Percentiles rank a stretch among this genome's conserved stretches.
phyloP scores from a whole-genome alignment of 37 sponge, comb jelly and placozoan genomes.

The Dysidea cf. avara region DNA sequence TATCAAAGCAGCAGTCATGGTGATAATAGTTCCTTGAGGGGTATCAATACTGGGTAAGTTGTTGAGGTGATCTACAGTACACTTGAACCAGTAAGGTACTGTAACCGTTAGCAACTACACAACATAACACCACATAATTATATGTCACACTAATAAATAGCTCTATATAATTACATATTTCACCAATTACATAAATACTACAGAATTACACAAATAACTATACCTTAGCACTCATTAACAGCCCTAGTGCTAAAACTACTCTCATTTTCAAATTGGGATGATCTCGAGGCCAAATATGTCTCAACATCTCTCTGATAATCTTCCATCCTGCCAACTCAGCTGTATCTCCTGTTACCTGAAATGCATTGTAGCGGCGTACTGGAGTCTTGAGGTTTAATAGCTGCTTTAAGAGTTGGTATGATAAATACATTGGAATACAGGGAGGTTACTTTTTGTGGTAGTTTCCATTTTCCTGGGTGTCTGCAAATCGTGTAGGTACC shows the following conservation, averaged over 20 bases:
- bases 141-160: no score
- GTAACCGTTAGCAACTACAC: slow-evolving; percentile 78
- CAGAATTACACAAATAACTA: no score
- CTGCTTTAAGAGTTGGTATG: no score
- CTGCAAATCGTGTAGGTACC: no score
- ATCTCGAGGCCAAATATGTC: slow-evolving; percentile 85
- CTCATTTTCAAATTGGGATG: slow-evolving; percentile 73
- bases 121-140: not conserved
- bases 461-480: no score
- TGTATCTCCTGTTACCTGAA: slow-evolving; percentile 30
- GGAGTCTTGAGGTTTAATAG: no score
- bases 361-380: no score
- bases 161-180: no score
- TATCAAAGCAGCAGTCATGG: slow-evolving; percentile 75
- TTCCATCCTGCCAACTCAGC: slow-evolving; percentile 55
- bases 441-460: no score
- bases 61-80: slow-evolving; percentile 79
- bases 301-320: slow-evolving; percentile 83
- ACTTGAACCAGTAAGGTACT: slow-evolving; percentile 94
- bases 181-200: no score
- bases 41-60: slow-evolving; percentile 50
- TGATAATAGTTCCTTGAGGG: slow-evolving; percentile 69
- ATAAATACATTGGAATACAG: no score
- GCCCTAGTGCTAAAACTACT: slow-evolving; percentile 76
- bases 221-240: slow-evolving; percentile 79